Evolutionary conservation across 2,113 vertebrate genomes (phyloP).

Genomic region (Microcebus murinus): DNA sequence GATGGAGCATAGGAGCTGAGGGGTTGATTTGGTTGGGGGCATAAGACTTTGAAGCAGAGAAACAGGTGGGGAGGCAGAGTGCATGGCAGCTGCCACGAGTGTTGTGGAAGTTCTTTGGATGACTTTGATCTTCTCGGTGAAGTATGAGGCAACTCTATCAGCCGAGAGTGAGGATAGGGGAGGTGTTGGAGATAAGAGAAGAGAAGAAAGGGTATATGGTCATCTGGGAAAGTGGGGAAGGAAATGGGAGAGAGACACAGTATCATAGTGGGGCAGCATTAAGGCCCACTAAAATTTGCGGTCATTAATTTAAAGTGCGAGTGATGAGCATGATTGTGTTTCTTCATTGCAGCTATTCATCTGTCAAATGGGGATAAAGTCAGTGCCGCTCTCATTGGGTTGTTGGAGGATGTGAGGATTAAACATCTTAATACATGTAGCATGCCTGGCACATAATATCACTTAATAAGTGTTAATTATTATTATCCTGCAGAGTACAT

Average conservation of each 20-base stretch:
- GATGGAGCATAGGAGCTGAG: rapidly evolving
- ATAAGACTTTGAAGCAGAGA: background rate
- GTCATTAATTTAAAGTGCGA: background rate
- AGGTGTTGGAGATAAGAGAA: background rate
- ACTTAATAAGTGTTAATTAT: background rate
- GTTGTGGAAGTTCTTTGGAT: background rate
- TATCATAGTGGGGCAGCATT: background rate
- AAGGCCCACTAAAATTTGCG: background rate
- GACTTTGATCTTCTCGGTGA: background rate
- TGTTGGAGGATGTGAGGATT: background rate
- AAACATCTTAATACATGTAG: background rate
- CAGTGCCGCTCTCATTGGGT: background rate
- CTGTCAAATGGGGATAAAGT: background rate
- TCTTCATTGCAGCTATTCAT: background rate
- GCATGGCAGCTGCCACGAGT: too few relatives aligned
- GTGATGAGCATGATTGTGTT: background rate
- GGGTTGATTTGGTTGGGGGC: background rate
- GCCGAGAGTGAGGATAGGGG: too few relatives aligned
- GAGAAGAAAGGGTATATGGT: background rate
- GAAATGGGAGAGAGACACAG: background rate
- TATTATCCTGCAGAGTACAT: background rate
- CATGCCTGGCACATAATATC: background rate
- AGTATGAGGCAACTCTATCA: background rate
- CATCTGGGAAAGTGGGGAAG: background rate
- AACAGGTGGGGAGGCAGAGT: background rate